Evolutionary conservation across 2,888 invertebrate species (phyloP), one percentile per base, ranked within the genome.

Genomic region (Trachelus stipa): DNA sequence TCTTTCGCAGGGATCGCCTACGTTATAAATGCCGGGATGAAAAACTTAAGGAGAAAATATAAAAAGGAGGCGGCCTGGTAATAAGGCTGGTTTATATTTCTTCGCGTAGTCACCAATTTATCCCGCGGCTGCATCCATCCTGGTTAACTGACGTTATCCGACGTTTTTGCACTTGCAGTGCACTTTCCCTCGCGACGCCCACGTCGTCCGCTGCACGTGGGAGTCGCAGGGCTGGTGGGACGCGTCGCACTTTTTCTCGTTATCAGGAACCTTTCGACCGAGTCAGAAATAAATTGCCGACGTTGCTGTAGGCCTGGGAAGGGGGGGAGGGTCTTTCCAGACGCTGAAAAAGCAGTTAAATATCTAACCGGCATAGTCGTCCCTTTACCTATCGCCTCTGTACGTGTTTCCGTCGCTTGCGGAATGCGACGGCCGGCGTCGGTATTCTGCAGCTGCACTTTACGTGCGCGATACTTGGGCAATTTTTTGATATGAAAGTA

Each of bases 331-430:
- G 6, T 40, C 40, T 23, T 15, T 2, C 30, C 30, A 30, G 69
- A 69, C 82, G 80, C 81, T 84, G 85, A 85, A 84, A 81, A 86
- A 84, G 81, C 82, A 78, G 79, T 80, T 76, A 78, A 79, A 84
- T 81, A 82, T 79, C 81, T 73, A 30, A 35, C 11, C 74, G 74
- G 35, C 12, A 34, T 71, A 6, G 71, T 0, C 71, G 31, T 23
- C 31, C 33, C 31, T 71, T 71, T 71, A 9, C 56, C 68, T 69
- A 15, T 15, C 73, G 76, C 71, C 30, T 12, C 6, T 6, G 40
- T 73, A 75, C 74, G 68, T 15, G 33, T 40, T 31, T 31, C 56
- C 37, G 71, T 23, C 23, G 56, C 6, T 56, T 23, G 23, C 56
- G 23, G 2, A 23, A 56, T 2, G 9, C 56, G 56, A 23, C 56